phyloP scores from a whole-genome alignment of 2,797 vertebrate species.

The Micrastur ruficollis region DNA sequence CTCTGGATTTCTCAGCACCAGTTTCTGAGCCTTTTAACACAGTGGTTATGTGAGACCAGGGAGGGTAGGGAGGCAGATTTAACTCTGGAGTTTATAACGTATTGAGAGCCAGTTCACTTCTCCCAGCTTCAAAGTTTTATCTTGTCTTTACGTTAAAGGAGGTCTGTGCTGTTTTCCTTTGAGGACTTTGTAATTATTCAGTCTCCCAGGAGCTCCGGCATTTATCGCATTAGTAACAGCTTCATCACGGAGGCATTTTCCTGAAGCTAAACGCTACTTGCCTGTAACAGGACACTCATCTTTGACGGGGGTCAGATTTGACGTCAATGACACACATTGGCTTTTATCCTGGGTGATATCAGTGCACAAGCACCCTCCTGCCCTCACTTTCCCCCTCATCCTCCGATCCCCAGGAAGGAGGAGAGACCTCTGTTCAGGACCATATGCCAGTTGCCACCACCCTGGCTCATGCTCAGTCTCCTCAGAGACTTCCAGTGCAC shows the following conservation, averaged over 20 bases:
- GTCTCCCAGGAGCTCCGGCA: background rate
- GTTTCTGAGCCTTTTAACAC: background rate
- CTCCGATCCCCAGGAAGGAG: background rate
- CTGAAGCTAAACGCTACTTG: background rate
- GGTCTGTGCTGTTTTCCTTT: background rate
- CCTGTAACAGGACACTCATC: constrained; percentile 54
- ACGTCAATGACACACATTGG: constrained; percentile 50
- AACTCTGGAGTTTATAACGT: background rate
- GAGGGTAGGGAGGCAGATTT: background rate
- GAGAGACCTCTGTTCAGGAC: background rate
- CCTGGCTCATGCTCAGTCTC: background rate
- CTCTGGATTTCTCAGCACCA: background rate
- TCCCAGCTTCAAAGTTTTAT: background rate
- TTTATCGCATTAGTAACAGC: background rate
- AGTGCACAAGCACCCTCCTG: background rate
- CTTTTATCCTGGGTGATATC: constrained; percentile 24
- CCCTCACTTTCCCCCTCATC: background rate
- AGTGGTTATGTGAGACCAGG: background rate
- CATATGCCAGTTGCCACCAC: background rate
- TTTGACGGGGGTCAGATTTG: constrained; percentile 49
- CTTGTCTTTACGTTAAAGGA: background rate
- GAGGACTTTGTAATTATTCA: background rate
- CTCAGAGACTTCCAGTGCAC: background rate
- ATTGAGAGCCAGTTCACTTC: background rate
- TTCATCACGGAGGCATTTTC: constrained; percentile 39